phyloP scores from a whole-genome alignment of 2,797 vertebrate species.

The Gymnocypris eckloni region DNA sequence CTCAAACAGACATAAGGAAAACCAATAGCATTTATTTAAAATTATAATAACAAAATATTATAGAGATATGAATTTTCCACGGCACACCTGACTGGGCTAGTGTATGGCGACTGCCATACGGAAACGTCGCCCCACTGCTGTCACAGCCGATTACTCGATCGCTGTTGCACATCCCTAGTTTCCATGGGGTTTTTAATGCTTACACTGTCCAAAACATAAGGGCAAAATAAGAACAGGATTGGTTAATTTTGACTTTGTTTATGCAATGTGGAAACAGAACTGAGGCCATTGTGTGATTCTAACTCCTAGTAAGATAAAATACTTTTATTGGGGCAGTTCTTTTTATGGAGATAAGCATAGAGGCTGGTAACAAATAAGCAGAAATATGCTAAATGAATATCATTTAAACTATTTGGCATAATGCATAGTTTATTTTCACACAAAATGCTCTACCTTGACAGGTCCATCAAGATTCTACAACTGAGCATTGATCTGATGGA shows the following conservation, averaged over 20 bases:
- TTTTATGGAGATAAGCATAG: not conserved
- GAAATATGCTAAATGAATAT: not conserved
- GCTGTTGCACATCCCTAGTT: too few species aligned
- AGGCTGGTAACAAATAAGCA: not conserved
- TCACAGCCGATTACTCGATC: too few species aligned
- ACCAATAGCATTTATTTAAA: too few species aligned
- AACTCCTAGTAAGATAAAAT: not conserved
- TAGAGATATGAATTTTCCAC: too few species aligned
- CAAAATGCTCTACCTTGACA: constrained; percentile 54
- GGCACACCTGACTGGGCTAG: too few species aligned
- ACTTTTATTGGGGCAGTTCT: not conserved
- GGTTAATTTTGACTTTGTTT: not conserved
- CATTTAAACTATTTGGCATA: not conserved
- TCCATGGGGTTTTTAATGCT: not conserved
- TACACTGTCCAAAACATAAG: not conserved
- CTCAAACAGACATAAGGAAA: too few species aligned
- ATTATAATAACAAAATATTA: too few species aligned
- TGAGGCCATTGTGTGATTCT: not conserved
- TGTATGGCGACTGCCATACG: too few species aligned
- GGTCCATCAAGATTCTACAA: constrained; percentile 75
- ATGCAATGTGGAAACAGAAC: not conserved
- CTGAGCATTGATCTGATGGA: constrained; percentile 57
- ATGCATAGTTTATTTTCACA: not conserved
- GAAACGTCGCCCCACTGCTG: too few species aligned
- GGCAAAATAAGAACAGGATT: not conserved